phyloP scores from a whole-genome alignment of 2,888 invertebrate genomes.

The Gisinianus flammeolus region DNA sequence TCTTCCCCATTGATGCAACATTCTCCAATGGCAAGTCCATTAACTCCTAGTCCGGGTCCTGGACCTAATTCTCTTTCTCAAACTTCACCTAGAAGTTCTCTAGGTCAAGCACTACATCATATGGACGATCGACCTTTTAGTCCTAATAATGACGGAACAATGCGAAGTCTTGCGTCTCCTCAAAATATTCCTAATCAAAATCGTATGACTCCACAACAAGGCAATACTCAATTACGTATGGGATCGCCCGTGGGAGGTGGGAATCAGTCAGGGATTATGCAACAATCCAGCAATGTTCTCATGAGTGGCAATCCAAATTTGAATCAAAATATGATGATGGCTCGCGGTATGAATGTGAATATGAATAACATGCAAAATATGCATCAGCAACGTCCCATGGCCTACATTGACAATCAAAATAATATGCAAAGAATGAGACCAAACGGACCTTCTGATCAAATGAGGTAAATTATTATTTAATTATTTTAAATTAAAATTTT shows the following conservation, averaged over 20 bases:
- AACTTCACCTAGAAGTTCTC: conserved; percentile 54
- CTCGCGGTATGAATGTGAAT: conserved; percentile 51
- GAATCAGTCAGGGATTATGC: background rate
- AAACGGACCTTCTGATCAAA: conserved; percentile 45
- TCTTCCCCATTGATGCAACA: conserved; percentile 62
- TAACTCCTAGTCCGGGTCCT: conserved; percentile 59
- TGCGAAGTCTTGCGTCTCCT: conserved; percentile 54
- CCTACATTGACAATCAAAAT: conserved; percentile 45
- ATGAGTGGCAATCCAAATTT: conserved; percentile 40
- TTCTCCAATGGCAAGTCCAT: conserved; percentile 59
- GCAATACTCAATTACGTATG: conserved; percentile 51
- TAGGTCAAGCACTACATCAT: conserved; percentile 49
- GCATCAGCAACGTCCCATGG: conserved; percentile 51
- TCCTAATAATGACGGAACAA: conserved; percentile 63
- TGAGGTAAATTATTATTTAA: conserved; percentile 48
- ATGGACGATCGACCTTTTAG: conserved; percentile 68
- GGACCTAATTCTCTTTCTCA: conserved; percentile 54
- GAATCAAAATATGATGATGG: conserved; percentile 49
- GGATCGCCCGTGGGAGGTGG: conserved; percentile 40
- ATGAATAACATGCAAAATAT: conserved; percentile 41
- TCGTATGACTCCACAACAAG: conserved; percentile 54
- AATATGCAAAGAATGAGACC: conserved; percentile 46
- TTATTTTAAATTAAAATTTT: too few species aligned
- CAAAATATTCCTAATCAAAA: conserved; percentile 62
- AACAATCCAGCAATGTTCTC: conserved; percentile 42